Evolutionary conservation across 2,113 vertebrate species (phyloP).

Genomic region (Phaethornis superciliosus): DNA sequence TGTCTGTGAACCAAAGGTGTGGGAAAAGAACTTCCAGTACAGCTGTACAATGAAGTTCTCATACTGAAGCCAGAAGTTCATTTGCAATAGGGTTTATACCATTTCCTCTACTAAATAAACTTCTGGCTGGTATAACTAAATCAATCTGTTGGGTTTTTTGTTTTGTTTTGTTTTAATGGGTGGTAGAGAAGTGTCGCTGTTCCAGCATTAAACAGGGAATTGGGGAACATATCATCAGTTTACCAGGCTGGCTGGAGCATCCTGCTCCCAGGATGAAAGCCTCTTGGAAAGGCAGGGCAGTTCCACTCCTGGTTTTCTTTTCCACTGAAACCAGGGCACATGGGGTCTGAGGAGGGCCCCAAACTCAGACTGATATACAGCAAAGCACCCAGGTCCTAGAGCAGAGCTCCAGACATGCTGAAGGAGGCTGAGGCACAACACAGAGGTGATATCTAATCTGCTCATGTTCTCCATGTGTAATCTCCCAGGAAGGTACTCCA

Average conservation of each 20-base stretch:
- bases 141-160: neutral
- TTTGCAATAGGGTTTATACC: neutral
- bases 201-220: neutral
- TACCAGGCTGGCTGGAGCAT: neutral
- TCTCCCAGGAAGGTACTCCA: neutral
- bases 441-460: neutral
- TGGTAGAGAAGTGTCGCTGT: neutral
- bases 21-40: neutral
- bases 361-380: neutral
- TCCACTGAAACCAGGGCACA: neutral
- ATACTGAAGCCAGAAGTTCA: neutral
- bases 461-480: fast-evolving
- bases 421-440: neutral
- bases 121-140: neutral
- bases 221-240: neutral
- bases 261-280: neutral
- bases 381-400: neutral
- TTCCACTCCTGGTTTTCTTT: neutral
- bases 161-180: neutral
- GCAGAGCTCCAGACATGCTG: fast-evolving
- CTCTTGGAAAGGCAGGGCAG: neutral
- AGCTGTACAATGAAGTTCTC: neutral
- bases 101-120: neutral
- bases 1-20: neutral
- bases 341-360: neutral